Percentiles rank a stretch among this genome's conserved stretches.
phyloP scores from a whole-genome alignment of 2,888 invertebrate genomes.

The Rhagonycha fulva region DNA sequence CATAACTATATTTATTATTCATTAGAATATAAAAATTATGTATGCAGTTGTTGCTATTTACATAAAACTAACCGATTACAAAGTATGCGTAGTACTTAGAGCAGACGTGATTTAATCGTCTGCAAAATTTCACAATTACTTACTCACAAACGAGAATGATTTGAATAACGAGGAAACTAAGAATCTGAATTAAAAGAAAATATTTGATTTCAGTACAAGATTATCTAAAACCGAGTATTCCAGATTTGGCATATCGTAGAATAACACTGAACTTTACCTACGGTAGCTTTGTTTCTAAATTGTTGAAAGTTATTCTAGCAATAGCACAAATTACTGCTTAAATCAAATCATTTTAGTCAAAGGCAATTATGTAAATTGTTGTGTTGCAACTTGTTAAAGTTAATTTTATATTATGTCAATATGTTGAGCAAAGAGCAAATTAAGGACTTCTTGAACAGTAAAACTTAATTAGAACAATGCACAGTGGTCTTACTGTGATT shows the following conservation, averaged over 20 bases:
- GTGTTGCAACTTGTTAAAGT: not conserved
- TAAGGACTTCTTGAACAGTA: not conserved
- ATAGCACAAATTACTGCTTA: not conserved
- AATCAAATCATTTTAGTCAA: not conserved
- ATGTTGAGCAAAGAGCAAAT: not conserved
- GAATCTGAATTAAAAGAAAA: not conserved
- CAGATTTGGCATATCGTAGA: not conserved
- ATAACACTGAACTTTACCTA: not conserved
- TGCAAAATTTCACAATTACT: not conserved
- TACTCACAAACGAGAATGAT: not conserved
- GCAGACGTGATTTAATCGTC: not conserved
- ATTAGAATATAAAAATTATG: too few relatives aligned
- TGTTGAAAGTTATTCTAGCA: not conserved
- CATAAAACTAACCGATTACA: not conserved
- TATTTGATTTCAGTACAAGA: not conserved
- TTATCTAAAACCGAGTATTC: not conserved
- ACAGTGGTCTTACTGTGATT: not conserved
- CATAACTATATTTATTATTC: too few relatives aligned
- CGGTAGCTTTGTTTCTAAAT: not conserved
- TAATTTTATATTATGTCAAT: not conserved
- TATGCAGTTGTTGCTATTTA: not conserved
- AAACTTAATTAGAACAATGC: not conserved
- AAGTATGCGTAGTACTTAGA: not conserved
- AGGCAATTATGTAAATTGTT: not conserved
- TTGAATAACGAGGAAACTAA: not conserved